Evolutionary conservation across 2,888 invertebrate species (phyloP), one percentile per base, ranked within the genome.

Genomic region (Enchytraeus crypticus): DNA sequence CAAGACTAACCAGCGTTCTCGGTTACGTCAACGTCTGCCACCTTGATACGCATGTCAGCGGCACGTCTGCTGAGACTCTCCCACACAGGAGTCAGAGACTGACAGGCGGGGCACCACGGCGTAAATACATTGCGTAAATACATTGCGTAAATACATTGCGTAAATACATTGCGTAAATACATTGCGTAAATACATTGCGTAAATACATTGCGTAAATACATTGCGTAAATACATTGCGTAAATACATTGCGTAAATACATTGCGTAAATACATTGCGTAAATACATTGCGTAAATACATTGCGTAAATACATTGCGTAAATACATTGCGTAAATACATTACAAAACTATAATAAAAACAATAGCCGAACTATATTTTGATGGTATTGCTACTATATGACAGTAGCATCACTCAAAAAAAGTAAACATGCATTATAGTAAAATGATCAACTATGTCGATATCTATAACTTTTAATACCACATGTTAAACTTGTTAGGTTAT

Each of bases 51-150:
- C 5, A 92, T 82, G 69, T 87, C 85, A 57, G 84, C 81, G 55
- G 87, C 85, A 82, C 85, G 85, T 33, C 82, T 79, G 0, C 92
- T 88, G 71, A 95, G 88, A 66, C 88, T 86, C 70, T 87, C 85
- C 97, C 97, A 98, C 23, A 88, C 85, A 1, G 89, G 86, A 60
- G 88, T 85, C 27, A 97, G 83, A 34, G 88, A 88, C 74, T 89
- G 89, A 81, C 97, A 98, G 0, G 97, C 97, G 0, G 97, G 97
- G 76, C 97, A 98, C 97, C 97, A 98, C 0, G 97, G 96, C 0
- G 97, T 97, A 82, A 90, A 93, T 78, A 96, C 96, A 78, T 21
- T 80, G 76, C 63, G 60, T 53, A n/a, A 60, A 60, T 33, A 33
- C 51, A 47, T 54, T 43, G 23, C 2, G 18, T 51, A n/a, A 43